Conservation (phyloP, 2,888 invertebrate genomes). For the Pasiphila rectangulata region DNA sequence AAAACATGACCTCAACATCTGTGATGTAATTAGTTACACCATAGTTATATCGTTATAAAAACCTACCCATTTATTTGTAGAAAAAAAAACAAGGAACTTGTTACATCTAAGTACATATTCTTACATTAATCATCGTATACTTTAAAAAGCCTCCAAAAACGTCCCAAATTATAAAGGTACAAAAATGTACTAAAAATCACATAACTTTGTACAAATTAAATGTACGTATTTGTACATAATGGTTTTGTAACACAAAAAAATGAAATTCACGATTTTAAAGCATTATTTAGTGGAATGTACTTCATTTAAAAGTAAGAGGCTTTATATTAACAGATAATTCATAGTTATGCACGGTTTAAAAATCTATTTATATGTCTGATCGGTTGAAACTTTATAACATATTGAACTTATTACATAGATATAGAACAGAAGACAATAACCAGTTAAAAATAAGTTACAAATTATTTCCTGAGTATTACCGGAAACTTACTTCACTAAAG, state of each 20-base stretch:
- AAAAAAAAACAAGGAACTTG: slow-evolving; percentile 71
- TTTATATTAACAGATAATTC: too few species aligned
- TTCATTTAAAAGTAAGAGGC: slow-evolving; percentile 29
- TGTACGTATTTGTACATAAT: slow-evolving; percentile 44
- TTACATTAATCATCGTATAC: slow-evolving; percentile 77
- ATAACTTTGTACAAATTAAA: slow-evolving; percentile 61
- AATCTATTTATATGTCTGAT: neutral
- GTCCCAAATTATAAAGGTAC: slow-evolving; percentile 58
- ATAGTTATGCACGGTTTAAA: too few species aligned
- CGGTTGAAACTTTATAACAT: neutral
- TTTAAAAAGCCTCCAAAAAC: slow-evolving; percentile 78
- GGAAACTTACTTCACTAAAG: slow-evolving; percentile 17
- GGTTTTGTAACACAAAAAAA: slow-evolving; percentile 24
- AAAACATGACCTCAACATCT: slow-evolving; percentile 41
- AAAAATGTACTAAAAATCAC: slow-evolving; percentile 61
- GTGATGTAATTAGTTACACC: slow-evolving; percentile 45
- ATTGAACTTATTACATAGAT: neutral
- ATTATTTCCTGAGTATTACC: slow-evolving; percentile 1
- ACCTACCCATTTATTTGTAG: slow-evolving; percentile 57
- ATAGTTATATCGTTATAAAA: slow-evolving; percentile 45
- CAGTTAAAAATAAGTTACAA: neutral
- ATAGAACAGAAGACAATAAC: neutral
- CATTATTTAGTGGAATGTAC: slow-evolving; percentile 24
- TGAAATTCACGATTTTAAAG: slow-evolving; percentile 25
- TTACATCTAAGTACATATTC: slow-evolving; percentile 78